Base-by-base conservation (phyloP, 2,797 vertebrate species). In the Micropoecilia bifurca region DNA sequence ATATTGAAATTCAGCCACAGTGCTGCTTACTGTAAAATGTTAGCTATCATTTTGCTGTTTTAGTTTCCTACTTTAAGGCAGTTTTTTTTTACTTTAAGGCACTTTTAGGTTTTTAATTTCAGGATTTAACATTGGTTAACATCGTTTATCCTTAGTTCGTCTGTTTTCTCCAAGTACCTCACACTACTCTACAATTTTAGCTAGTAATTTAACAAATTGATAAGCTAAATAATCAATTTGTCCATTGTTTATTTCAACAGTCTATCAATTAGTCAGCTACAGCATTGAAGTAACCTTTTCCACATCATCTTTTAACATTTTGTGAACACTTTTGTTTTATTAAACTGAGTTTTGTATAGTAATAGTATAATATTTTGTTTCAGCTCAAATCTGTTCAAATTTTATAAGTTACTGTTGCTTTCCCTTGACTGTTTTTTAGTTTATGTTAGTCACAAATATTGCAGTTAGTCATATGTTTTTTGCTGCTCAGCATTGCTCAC, bases 401-500 rank as follows among this genome's bases (percentile, higher is more conserved):
- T 33, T 46, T 20, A 61, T 22, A 9, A 6, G 10, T 55, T 69
- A 3, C 7, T 45, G 13, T 71, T 25, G 12, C 2, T 39, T 71
- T 33, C 33, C 0, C 0, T 30, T 16, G 25, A 25, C n/a, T 25
- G 20, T 41, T n/a, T 69, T 39, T 69, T 69, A 43, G 10, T 43
- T 43, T n/a, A 36, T 63, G 81, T 94, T 88, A 89, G 81, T 88
- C 72, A 88, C 63, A 3, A 30, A 75, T 71, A 48, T 75, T 39
- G 74, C 57, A 73, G 36, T 89, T 84, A 77, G 83, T 91, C 87
- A 92, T 30, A 47, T 63, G 85, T 76, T 77, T 68, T 48, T 63
- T 69, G 61, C 36, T 36, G 3, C 14, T 50, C 63, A 78, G 36
- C 48, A 76, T 91, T 84, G 81, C 85, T 92, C 89, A 91, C 69